phyloP scores from a whole-genome alignment of 2,797 vertebrate genomes.

The Tauraco hartlaubi region DNA sequence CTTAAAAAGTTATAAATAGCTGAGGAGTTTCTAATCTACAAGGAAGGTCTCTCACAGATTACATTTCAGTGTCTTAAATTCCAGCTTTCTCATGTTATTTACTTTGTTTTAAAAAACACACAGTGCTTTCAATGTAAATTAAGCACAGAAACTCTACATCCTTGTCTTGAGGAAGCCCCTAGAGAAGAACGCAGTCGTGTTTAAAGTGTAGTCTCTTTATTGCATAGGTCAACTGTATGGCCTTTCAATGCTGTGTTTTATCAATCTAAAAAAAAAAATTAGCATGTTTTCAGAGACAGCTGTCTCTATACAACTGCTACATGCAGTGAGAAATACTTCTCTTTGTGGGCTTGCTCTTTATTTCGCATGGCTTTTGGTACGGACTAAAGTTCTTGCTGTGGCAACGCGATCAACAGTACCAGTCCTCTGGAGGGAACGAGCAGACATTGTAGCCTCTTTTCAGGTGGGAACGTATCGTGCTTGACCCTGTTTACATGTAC shows the following conservation, averaged over 20 bases:
- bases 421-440: slow-evolving; percentile 70
- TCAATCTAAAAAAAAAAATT: not conserved
- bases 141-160: not conserved
- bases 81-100: not conserved
- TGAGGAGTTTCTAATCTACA: not conserved
- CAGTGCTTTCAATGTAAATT: not conserved
- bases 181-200: not conserved
- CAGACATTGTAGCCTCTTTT: not conserved
- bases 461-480: not conserved
- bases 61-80: not conserved
- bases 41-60: not conserved
- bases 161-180: not conserved
- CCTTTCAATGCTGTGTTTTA: not conserved
- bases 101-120: not conserved
- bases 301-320: not conserved
- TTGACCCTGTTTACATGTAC: not conserved
- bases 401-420: slow-evolving; percentile 53
- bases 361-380: slow-evolving; percentile 79
- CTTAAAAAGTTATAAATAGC: not conserved
- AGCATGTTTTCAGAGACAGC: not conserved
- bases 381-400: slow-evolving; percentile 71
- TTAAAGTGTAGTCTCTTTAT: not conserved
- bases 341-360: not conserved
- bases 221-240: not conserved
- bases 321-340: not conserved